A percentile compares a stretch with the other conserved stretches of the same genome.
Conservation (phyloP, 2,797 vertebrate species). For the Nyctibius grandis region DNA sequence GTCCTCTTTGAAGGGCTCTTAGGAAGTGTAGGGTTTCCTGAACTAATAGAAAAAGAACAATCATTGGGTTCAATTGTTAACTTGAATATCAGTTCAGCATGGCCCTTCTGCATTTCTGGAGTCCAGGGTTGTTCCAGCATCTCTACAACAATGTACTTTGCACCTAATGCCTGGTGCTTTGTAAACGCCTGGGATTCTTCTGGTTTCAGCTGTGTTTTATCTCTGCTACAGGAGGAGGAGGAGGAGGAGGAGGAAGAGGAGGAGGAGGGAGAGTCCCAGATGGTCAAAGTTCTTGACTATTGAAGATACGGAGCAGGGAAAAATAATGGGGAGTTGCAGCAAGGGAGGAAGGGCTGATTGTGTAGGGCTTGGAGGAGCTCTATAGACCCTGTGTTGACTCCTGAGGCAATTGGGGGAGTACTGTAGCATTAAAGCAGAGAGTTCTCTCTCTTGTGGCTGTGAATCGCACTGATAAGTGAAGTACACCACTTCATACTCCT, state of each 20-base stretch:
- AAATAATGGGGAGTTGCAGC: fast-evolving
- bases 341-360: background rate
- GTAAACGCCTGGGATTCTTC: background rate
- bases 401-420: fast-evolving
- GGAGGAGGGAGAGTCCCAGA: background rate
- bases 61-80: background rate
- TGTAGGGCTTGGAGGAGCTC: background rate
- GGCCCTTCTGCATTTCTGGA: background rate
- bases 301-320: background rate
- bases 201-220: background rate
- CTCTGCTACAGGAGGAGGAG: background rate
- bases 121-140: background rate
- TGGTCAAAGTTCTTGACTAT: background rate
- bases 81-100: fast-evolving
- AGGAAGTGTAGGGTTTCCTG: background rate
- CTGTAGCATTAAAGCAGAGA: background rate
- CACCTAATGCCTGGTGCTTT: background rate
- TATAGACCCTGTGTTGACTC: fast-evolving
- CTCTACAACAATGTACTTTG: background rate
- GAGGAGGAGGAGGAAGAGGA: background rate
- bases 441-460: background rate
- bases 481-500: fast-evolving
- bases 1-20: background rate
- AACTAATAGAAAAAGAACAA: background rate
- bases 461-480: background rate